Evolutionary conservation across 2,797 vertebrate species (phyloP).

Genomic region (Pampus argenteus): DNA sequence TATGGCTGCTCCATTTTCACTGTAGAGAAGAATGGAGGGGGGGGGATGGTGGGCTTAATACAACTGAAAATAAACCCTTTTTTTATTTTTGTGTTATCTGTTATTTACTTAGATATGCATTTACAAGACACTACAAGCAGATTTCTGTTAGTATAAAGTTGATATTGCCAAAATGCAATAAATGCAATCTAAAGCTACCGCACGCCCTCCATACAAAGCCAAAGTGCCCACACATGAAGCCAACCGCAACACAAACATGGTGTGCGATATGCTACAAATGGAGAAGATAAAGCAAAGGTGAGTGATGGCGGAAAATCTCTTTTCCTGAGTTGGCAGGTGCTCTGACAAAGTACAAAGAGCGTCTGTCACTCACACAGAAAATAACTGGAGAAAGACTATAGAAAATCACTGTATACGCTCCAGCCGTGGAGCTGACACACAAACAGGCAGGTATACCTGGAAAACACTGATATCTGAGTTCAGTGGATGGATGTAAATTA

Average conservation of each 20-base stretch:
- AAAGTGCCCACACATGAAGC: slow-evolving; percentile 56
- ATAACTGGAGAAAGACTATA: slow-evolving; percentile 32
- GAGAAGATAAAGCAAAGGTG: slow-evolving; percentile 61
- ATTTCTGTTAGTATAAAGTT: background rate
- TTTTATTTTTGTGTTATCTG: background rate
- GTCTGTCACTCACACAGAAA: slow-evolving; percentile 47
- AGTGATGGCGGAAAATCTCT: slow-evolving; percentile 62
- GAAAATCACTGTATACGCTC: slow-evolving; percentile 41
- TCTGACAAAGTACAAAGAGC: slow-evolving; percentile 50
- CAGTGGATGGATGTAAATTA: background rate
- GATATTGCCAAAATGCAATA: background rate
- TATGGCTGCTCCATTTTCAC: background rate
- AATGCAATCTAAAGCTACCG: background rate
- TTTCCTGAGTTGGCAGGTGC: slow-evolving; percentile 66
- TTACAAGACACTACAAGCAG: no score
- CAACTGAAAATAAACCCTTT: background rate
- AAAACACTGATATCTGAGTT: slow-evolving; percentile 20
- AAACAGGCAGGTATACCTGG: slow-evolving; percentile 16
- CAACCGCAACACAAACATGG: slow-evolving; percentile 61
- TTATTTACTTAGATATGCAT: background rate
- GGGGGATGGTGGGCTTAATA: background rate
- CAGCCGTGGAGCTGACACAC: slow-evolving; percentile 11
- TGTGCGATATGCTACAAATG: slow-evolving; percentile 57
- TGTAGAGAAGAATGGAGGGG: background rate
- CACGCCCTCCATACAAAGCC: background rate